Conservation (phyloP, 30 jellyfish, hydroid and myxozoan species). For the Sanderia malayensis region DNA sequence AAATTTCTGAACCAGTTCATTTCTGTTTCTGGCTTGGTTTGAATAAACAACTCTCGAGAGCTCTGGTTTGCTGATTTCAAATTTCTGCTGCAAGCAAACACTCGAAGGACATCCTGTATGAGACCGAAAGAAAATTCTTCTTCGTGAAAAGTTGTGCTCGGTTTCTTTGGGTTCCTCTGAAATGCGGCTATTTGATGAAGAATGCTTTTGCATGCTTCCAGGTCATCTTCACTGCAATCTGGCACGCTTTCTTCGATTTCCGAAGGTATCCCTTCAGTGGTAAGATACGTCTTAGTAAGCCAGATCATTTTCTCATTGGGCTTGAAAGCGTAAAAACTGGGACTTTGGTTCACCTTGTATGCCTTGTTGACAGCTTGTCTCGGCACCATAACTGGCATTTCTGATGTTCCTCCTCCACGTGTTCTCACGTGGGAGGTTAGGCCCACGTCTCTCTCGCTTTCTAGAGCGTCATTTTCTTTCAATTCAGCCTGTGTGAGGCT, state of each 20-base stretch:
- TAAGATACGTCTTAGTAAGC: slow-evolving; percentile 83
- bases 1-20: slow-evolving; percentile 65
- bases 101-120: slow-evolving; percentile 52
- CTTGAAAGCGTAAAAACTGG: slow-evolving; percentile 27
- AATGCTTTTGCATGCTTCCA: slow-evolving; percentile 34
- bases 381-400: slow-evolving; percentile 56
- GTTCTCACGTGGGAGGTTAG: slow-evolving; percentile 13
- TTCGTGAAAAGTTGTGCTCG: slow-evolving; percentile 37
- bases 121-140: slow-evolving; percentile 75
- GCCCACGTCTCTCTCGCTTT: neutral
- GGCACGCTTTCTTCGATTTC: slow-evolving; percentile 2
- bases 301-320: slow-evolving; percentile 64
- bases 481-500: neutral
- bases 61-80: neutral
- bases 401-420: slow-evolving; percentile 32
- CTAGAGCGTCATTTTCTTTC: neutral
- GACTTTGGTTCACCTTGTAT: slow-evolving; percentile 40
- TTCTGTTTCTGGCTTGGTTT: slow-evolving; percentile 37
- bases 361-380: slow-evolving; percentile 49
- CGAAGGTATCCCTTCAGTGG: slow-evolving; percentile 72
- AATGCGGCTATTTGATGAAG: slow-evolving; percentile 58
- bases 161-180: slow-evolving; percentile 24
- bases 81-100: slow-evolving; percentile 15
- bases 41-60: slow-evolving; percentile 19
- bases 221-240: neutral